phyloP scores from a whole-genome alignment of 2,888 invertebrate genomes.

The Lycocerus yunnanus region DNA sequence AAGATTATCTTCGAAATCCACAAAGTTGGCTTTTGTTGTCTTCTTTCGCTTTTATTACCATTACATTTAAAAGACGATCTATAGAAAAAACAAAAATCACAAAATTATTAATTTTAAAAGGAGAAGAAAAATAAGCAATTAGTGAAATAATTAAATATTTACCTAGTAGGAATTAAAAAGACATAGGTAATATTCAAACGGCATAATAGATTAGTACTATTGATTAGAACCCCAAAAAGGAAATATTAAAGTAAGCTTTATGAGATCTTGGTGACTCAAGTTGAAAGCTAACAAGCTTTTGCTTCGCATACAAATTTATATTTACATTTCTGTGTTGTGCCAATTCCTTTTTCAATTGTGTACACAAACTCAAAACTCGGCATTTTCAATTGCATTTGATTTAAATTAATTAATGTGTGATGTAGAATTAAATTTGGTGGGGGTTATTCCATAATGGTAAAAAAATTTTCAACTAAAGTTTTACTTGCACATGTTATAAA shows the following conservation, averaged over 20 bases:
- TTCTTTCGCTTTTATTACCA: not conserved
- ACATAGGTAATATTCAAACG: not conserved
- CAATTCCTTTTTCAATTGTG: not conserved
- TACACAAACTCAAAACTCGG: not conserved
- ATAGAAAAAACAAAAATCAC: not conserved
- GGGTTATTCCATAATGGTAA: not conserved
- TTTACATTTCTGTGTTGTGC: constrained; percentile 21
- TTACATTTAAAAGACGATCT: not conserved
- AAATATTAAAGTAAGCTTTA: constrained; percentile 36
- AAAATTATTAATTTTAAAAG: not conserved
- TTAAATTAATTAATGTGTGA: not conserved
- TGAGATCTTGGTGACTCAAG: constrained; percentile 36
- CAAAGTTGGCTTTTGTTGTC: not conserved
- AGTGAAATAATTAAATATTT: not conserved
- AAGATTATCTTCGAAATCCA: not conserved
- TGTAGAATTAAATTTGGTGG: not conserved
- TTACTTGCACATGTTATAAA: not conserved
- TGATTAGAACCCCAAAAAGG: not conserved
- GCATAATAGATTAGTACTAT: not conserved
- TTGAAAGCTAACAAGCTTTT: constrained; percentile 33
- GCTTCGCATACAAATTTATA: constrained; percentile 38
- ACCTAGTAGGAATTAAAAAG: not conserved
- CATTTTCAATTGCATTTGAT: not conserved
- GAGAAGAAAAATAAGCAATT: not conserved
- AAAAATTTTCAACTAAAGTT: not conserved